Percentiles rank a stretch among this genome's conserved stretches.
These are phyloP conservation scores for Callyntrura sp. DNA, from an alignment of 2,888 invertebrate genomes.

Conservation along the genomic window DNA sequence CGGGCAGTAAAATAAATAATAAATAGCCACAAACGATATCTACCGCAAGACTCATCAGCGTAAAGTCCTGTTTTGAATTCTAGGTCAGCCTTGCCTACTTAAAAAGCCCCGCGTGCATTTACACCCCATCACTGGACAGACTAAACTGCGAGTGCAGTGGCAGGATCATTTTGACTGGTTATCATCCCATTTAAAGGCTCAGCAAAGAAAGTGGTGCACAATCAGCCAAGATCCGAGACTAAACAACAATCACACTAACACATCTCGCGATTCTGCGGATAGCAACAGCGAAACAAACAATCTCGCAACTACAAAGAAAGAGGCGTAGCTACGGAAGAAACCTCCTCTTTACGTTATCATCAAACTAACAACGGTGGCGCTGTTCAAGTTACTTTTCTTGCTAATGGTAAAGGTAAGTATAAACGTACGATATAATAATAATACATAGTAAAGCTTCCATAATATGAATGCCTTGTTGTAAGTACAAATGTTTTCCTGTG, in stretches of 20 bases:
- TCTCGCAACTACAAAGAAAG: conserved; percentile 13
- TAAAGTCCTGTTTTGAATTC: background rate
- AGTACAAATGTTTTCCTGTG: too few relatives aligned
- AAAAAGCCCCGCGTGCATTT: background rate
- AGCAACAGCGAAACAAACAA: conserved; percentile 55
- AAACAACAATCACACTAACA: too few relatives aligned
- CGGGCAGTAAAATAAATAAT: conserved; percentile 53
- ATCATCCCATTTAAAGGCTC: too few relatives aligned
- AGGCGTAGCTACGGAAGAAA: conserved; percentile 19
- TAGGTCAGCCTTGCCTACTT: background rate
- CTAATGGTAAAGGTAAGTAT: conserved; percentile 47
- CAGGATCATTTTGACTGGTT: background rate
- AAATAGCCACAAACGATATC: background rate
- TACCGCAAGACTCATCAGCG: background rate
- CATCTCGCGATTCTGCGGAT: background rate
- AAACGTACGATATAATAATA: background rate
- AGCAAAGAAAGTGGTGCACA: background rate
- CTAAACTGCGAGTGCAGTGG: too few relatives aligned
- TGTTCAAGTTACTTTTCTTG: background rate
- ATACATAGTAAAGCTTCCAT: too few relatives aligned
- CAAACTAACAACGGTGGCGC: background rate
- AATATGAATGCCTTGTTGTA: too few relatives aligned
- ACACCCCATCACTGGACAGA: background rate
- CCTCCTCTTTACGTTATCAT: conserved; percentile 56
- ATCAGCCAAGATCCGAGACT: background rate